phyloP scores from a whole-genome alignment of 2,888 invertebrate genomes.

The Athalia circularis region DNA sequence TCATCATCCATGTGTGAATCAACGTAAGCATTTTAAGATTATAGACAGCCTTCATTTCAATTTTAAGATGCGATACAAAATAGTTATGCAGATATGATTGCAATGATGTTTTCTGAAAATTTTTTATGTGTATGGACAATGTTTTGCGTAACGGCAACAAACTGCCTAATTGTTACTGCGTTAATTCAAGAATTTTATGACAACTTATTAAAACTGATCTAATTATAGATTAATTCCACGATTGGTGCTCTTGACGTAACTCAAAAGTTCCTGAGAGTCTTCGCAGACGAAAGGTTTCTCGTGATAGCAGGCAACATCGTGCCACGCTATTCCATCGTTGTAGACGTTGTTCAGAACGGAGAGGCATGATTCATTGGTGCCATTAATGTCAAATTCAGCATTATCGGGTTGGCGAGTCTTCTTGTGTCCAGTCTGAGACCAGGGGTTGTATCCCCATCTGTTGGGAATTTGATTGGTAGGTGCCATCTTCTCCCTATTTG shows the following conservation, averaged over 20 bases:
- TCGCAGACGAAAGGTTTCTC: conserved; percentile 95
- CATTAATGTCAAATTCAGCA: conserved; percentile 93
- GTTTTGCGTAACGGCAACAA: too few species aligned
- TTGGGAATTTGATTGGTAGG: conserved; percentile 85
- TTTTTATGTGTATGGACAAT: too few species aligned
- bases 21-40: too few species aligned
- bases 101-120: too few species aligned
- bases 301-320: conserved; percentile 95
- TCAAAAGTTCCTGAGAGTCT: conserved; percentile 91
- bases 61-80: too few species aligned
- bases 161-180: too few species aligned
- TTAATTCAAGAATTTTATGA: background rate
- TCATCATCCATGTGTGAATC: too few species aligned
- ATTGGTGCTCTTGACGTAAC: conserved; percentile 90
- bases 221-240: conserved; percentile 87
- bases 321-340: conserved; percentile 95
- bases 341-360: conserved; percentile 94
- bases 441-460: conserved; percentile 90
- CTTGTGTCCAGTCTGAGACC: conserved; percentile 94
- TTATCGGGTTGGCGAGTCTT: conserved; percentile 92
- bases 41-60: too few species aligned
- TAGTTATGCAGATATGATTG: too few species aligned
- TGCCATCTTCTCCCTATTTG: conserved; percentile 89
- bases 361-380: conserved; percentile 90
- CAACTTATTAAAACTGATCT: background rate